phyloP scores from a whole-genome alignment of 2,888 invertebrate genomes.

The Rhamphomyia laevipes region DNA sequence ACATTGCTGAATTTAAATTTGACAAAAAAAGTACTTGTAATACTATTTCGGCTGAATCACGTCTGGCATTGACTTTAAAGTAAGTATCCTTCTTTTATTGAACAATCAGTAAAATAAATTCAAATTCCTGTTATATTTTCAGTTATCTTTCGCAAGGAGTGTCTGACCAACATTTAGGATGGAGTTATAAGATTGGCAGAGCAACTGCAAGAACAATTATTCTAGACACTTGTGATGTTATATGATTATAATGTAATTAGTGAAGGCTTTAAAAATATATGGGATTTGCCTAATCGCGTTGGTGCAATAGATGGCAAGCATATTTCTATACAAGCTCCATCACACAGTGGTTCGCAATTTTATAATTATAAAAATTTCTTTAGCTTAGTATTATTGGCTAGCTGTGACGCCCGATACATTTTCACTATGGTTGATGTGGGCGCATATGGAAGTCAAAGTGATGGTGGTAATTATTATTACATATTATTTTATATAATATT shows the following conservation, averaged over 20 bases:
- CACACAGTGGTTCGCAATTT: conserved; percentile 15
- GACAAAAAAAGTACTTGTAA: background rate
- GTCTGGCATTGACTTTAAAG: conserved; percentile 3
- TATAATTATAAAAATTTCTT: conserved; percentile 17
- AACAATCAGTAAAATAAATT: background rate
- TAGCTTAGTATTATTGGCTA: too few relatives aligned
- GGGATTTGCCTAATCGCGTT: conserved; percentile 19
- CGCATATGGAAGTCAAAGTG: conserved; percentile 12
- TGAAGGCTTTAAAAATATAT: conserved; percentile 13
- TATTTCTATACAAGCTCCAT: conserved; percentile 15
- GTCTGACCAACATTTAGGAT: background rate
- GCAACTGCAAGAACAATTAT: conserved; percentile 6
- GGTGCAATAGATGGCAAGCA: conserved; percentile 20
- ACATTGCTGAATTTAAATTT: background rate
- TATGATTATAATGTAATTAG: conserved; percentile 4
- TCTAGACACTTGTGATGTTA: conserved; percentile 1
- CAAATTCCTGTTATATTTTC: background rate
- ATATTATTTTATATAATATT: background rate
- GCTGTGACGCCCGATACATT: conserved; percentile 13
- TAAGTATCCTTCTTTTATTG: background rate
- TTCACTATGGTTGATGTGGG: conserved; percentile 16
- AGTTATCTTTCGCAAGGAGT: conserved; percentile 3
- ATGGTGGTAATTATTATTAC: conserved; percentile 11
- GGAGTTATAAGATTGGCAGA: conserved; percentile 5
- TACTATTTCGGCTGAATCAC: background rate